These are phyloP conservation scores for Drosophila sulfurigaster DNA, from an alignment of 1,140 invertebrate genomes.

Conservation along the genomic window DNA sequence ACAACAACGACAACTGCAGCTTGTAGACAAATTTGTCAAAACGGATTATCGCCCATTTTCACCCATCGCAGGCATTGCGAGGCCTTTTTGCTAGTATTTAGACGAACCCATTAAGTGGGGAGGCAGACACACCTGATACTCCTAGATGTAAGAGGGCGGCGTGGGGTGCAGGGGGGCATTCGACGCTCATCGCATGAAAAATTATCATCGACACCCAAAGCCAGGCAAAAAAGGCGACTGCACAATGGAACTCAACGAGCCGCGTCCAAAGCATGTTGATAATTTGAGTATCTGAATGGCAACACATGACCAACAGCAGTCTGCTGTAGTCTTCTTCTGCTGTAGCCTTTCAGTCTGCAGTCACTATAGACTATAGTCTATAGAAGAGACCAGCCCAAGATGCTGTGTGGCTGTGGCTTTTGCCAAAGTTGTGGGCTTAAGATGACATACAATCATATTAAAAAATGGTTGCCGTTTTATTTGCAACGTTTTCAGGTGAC, in stretches of 20 bases:
- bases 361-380: conserved; percentile 21
- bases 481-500: conserved; percentile 78
- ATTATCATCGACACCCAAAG: conserved; percentile 79
- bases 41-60: conserved; percentile 84
- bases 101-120: conserved; percentile 72
- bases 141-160: background rate
- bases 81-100: conserved; percentile 71
- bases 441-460: conserved; percentile 84
- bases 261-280: conserved; percentile 64
- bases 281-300: conserved; percentile 82
- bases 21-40: conserved; percentile 83
- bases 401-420: conserved; percentile 17
- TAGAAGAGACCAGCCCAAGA: conserved; percentile 5
- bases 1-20: conserved; percentile 46
- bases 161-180: background rate
- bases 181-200: conserved; percentile 70
- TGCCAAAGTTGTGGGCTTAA: conserved; percentile 66
- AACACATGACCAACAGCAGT: conserved; percentile 53
- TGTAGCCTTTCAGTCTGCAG: background rate
- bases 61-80: conserved; percentile 36
- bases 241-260: conserved; percentile 58
- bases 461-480: conserved; percentile 83
- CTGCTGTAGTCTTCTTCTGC: conserved; percentile 7
- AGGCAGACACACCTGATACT: conserved; percentile 68
- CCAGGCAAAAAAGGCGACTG: conserved; percentile 37